phyloP scores from a whole-genome alignment of 2,888 invertebrate species.

The Beris chalybata region DNA sequence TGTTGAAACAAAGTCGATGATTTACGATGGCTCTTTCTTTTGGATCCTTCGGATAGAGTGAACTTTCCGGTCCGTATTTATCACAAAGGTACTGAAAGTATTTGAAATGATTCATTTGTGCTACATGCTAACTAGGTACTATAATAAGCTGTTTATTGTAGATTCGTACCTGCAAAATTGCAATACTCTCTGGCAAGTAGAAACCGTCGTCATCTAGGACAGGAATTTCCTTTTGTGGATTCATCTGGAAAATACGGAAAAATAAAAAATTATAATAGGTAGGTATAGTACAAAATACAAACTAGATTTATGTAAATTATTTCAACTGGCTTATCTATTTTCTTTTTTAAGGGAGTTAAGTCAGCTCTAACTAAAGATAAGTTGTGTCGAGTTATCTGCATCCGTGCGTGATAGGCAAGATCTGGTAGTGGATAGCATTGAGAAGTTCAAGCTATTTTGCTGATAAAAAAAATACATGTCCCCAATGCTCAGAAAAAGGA shows the following conservation, averaged over 20 bases:
- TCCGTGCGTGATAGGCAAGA: no score
- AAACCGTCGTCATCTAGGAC: slow-evolving; percentile 73
- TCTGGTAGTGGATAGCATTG: no score
- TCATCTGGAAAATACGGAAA: slow-evolving; percentile 57
- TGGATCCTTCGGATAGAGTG: slow-evolving; percentile 68
- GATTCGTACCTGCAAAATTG: slow-evolving; percentile 49
- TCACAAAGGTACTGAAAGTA: slow-evolving; percentile 63
- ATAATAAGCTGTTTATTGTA: not conserved
- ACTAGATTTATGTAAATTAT: no score
- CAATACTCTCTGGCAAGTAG: slow-evolving; percentile 68
- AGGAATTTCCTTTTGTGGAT: slow-evolving; percentile 72
- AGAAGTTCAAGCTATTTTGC: no score
- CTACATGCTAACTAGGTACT: not conserved
- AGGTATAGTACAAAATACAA: no score
- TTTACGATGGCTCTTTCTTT: slow-evolving; percentile 69
- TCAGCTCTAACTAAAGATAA: no score
- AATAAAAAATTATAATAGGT: no score
- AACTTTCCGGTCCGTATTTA: slow-evolving; percentile 64
- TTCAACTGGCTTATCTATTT: no score
- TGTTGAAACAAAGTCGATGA: slow-evolving; percentile 72
- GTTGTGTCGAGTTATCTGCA: no score
- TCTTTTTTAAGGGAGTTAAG: no score
- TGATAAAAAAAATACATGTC: no score
- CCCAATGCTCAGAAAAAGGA: no score
- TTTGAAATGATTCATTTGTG: not conserved